Conservation (phyloP, 23 tunicate species). For the Phallusia fumigata region DNA sequence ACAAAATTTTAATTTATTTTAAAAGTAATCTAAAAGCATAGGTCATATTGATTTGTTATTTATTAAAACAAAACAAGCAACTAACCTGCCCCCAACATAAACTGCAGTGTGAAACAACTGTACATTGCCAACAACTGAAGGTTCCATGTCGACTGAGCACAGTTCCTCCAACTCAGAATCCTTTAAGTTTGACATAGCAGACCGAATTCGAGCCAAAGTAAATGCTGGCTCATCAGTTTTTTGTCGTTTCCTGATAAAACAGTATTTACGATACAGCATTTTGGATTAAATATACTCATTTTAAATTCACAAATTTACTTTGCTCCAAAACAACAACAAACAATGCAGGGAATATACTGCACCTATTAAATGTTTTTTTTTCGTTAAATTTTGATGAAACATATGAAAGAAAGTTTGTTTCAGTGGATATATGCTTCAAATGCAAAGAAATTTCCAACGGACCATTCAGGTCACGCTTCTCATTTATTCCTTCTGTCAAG, state of each 20-base stretch:
- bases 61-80: neutral
- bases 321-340: neutral
- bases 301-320: neutral
- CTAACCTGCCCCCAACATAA: slow-evolving; percentile 52
- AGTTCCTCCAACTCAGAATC: neutral
- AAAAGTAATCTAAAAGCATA: too few relatives aligned
- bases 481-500: neutral
- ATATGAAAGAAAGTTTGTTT: neutral
- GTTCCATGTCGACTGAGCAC: neutral
- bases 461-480: neutral
- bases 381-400: neutral
- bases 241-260: neutral
- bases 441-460: neutral
- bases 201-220: neutral
- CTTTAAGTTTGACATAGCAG: neutral
- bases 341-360: neutral
- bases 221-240: neutral
- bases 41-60: neutral
- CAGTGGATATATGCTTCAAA: neutral
- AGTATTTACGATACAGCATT: neutral
- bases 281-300: neutral
- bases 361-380: neutral
- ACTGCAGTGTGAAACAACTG: slow-evolving; percentile 18
- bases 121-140: slow-evolving; percentile 25
- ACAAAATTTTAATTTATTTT: too few relatives aligned